Evolutionary conservation across 2,888 invertebrate genomes (phyloP).

Genomic region (Ophioninae sp.): DNA sequence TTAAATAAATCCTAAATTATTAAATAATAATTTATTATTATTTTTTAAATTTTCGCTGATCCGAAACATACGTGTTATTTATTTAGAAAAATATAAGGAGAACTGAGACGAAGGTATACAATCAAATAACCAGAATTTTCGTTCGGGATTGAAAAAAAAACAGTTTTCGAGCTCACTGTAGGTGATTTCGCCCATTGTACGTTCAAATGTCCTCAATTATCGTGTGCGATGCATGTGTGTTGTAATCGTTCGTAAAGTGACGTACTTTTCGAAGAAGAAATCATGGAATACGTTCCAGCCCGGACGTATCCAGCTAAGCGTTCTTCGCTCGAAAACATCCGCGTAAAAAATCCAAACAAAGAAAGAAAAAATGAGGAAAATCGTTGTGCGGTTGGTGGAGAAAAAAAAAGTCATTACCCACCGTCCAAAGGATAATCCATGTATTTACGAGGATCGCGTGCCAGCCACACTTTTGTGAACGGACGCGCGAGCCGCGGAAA

Average conservation of each 20-base stretch:
- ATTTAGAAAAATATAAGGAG: too few relatives aligned
- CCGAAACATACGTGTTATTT: too few relatives aligned
- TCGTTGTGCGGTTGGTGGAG: conserved; percentile 4
- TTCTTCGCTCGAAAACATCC: conserved; percentile 29
- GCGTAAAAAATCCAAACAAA: conserved; percentile 19
- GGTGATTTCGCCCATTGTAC: neutral
- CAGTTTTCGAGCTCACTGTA: neutral
- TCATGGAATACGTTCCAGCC: conserved; percentile 56
- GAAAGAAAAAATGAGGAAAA: conserved; percentile 18
- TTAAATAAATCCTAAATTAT: too few relatives aligned
- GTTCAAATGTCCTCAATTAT: conserved; percentile 38
- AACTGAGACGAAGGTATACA: too few relatives aligned
- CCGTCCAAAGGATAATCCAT: conserved; percentile 51
- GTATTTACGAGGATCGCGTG: conserved; percentile 68
- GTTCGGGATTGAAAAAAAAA: too few relatives aligned
- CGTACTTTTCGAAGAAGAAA: conserved; percentile 54
- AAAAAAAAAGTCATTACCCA: conserved; percentile 56
- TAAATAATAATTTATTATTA: too few relatives aligned
- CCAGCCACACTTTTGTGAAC: conserved; percentile 64
- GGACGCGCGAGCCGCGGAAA: conserved; percentile 58
- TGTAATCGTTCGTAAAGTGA: conserved; percentile 17
- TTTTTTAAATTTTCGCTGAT: too few relatives aligned
- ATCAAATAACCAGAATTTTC: too few relatives aligned
- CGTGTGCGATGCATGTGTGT: conserved; percentile 1
- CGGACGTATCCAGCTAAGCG: conserved; percentile 33